Conservation (phyloP, 1,140 invertebrate species). For the Aethina tumida region DNA sequence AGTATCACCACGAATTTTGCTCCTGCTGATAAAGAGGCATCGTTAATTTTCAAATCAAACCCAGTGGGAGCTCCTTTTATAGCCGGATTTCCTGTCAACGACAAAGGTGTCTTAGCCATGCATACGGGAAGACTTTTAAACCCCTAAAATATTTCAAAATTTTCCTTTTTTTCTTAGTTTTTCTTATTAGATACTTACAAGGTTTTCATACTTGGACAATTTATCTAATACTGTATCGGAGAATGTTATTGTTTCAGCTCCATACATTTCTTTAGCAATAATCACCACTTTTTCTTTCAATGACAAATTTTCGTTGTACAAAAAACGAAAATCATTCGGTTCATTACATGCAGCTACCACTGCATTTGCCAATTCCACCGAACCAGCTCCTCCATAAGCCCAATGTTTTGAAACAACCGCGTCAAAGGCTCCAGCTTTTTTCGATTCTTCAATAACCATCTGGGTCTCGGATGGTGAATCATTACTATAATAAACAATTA, state of each 20-base stretch:
- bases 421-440: constrained; percentile 70
- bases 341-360: constrained; percentile 67
- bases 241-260: constrained; percentile 78
- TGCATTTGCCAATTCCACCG: constrained; percentile 74
- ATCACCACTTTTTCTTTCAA: constrained; percentile 83
- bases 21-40: constrained; percentile 84
- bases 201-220: constrained; percentile 55
- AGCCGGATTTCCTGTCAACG: constrained; percentile 79
- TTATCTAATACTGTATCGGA: constrained; percentile 54
- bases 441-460: constrained; percentile 61
- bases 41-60: constrained; percentile 78
- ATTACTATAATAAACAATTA: constrained; percentile 41
- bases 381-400: constrained; percentile 84
- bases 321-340: constrained; percentile 55
- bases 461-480: constrained; percentile 82
- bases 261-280: constrained; percentile 93
- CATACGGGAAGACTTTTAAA: constrained; percentile 88
- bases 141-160: constrained; percentile 57
- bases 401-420: constrained; percentile 87
- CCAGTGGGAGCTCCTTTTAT: constrained; percentile 87
- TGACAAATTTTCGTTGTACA: constrained; percentile 73
- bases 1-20: constrained; percentile 93
- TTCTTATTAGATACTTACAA: constrained; percentile 39
- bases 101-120: constrained; percentile 97
- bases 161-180: too few relatives aligned